A percentile compares a stretch with the other conserved stretches of the same genome.
These are phyloP conservation scores for Dipodomys stephensi DNA, from an alignment of 2,113 vertebrate genomes.

Conservation along the genomic window DNA sequence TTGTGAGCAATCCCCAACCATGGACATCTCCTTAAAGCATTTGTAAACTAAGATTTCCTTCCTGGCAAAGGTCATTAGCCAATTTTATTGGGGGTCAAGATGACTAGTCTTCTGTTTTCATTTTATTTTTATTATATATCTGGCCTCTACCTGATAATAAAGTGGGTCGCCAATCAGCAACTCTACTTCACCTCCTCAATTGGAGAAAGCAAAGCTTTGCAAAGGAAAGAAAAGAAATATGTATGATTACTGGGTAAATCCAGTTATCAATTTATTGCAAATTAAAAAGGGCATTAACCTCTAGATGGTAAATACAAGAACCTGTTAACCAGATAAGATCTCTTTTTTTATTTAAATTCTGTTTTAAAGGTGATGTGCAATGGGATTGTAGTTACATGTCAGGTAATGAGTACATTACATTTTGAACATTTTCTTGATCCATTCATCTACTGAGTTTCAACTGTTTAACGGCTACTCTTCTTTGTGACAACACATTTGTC, in stretches of 20 bases:
- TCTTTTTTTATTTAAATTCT: background rate
- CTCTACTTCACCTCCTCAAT: background rate
- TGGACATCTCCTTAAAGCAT: background rate
- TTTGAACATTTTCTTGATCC: too few species aligned
- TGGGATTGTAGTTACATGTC: too few species aligned
- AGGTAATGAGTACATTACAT: too few species aligned
- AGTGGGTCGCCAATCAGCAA: background rate
- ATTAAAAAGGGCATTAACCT: background rate
- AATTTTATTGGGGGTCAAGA: background rate
- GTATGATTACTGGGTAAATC: background rate
- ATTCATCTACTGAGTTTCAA: background rate
- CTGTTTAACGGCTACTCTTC: background rate
- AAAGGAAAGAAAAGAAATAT: background rate
- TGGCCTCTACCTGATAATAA: background rate
- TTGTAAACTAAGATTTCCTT: background rate
- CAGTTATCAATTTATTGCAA: constrained; percentile 1
- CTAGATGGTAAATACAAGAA: background rate
- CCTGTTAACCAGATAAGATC: background rate
- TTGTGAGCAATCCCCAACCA: background rate
- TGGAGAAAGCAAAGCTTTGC: background rate
- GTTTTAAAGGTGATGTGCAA: too few species aligned
- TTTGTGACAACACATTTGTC: background rate
- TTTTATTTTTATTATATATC: background rate
- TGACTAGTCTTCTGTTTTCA: background rate
- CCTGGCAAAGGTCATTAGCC: background rate